Evolutionary conservation across 2,888 invertebrate species (phyloP).

Genomic region (Steromphala cineraria): DNA sequence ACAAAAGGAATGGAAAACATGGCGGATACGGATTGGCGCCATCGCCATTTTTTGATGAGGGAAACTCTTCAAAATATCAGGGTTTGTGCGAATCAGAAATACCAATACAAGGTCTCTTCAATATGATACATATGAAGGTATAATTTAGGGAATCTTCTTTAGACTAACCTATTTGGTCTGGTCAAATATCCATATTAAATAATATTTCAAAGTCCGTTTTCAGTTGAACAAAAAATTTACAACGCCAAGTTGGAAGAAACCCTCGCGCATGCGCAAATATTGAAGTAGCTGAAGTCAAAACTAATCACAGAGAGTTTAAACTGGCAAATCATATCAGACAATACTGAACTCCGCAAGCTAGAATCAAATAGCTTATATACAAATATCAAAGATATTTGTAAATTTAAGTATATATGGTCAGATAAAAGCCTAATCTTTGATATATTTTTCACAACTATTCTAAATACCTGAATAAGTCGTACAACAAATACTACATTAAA

Average conservation of each 20-base stretch:
- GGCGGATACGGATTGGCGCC: constrained; percentile 38
- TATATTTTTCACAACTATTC: no score
- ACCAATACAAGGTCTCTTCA: no score
- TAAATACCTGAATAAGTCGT: background rate
- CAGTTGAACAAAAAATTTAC: background rate
- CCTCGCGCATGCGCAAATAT: background rate
- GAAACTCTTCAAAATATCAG: background rate
- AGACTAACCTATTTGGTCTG: background rate
- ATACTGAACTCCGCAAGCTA: no score
- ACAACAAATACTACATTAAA: background rate
- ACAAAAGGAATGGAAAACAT: constrained; percentile 45
- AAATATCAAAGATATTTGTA: no score
- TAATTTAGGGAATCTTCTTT: no score
- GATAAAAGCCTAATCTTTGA: no score
- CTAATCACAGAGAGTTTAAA: no score
- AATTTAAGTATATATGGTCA: no score
- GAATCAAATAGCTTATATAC: no score
- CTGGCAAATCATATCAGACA: no score
- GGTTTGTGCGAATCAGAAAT: no score
- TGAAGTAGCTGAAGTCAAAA: background rate
- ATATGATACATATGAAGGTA: no score
- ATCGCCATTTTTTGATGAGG: background rate
- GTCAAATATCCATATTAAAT: background rate
- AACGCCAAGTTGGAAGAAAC: constrained; percentile 6
- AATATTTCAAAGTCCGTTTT: constrained; percentile 10